phyloP scores from a whole-genome alignment of 2,797 vertebrate species.

The Crocodylus rhombifer region DNA sequence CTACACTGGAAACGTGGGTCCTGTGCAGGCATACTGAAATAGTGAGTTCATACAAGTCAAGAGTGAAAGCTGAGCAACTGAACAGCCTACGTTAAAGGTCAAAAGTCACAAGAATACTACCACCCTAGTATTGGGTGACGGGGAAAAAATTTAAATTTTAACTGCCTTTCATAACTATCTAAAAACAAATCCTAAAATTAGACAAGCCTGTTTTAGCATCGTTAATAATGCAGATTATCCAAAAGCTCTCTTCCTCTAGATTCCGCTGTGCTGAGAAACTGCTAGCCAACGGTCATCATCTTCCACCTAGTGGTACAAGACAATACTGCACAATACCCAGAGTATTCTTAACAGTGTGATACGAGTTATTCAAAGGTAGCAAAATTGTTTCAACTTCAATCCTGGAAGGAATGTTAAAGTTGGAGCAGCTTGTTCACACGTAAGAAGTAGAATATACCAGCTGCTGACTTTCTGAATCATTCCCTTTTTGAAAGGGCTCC shows the following conservation, averaged over 20 bases:
- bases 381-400: too few species aligned
- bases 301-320: constrained; percentile 70
- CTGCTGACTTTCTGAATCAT: too few species aligned
- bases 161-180: neutral
- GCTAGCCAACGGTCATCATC: constrained; percentile 18
- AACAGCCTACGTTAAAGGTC: neutral
- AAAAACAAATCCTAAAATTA: constrained; percentile 16
- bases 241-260: neutral
- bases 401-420: too few species aligned
- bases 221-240: neutral
- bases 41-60: neutral
- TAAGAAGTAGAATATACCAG: too few species aligned
- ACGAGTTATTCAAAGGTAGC: too few species aligned
- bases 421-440: too few species aligned
- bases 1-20: neutral
- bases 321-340: constrained; percentile 7
- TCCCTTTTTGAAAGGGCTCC: too few species aligned
- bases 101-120: neutral
- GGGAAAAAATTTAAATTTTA: neutral
- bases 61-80: neutral
- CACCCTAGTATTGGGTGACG: neutral
- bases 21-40: neutral
- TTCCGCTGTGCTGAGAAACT: neutral
- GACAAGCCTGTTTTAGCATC: neutral
- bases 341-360: neutral